Evolutionary conservation across 2,113 vertebrate genomes (phyloP).

Genomic region (Sebastes fasciatus): DNA sequence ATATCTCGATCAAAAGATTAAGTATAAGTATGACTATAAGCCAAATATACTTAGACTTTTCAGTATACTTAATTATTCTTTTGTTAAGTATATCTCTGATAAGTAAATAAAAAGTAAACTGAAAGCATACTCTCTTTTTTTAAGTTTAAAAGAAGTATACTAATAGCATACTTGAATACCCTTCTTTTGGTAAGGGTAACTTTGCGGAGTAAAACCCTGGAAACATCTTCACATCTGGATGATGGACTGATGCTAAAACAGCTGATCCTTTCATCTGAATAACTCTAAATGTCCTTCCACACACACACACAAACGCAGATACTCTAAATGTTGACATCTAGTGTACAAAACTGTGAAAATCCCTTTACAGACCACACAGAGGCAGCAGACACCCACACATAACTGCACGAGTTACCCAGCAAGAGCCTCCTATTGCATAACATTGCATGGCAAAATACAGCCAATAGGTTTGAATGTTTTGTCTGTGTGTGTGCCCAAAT

Average conservation of each 20-base stretch:
- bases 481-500: constrained; percentile 23
- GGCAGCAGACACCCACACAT: constrained; percentile 43
- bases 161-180: too few relatives aligned
- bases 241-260: neutral
- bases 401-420: neutral
- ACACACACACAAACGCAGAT: neutral
- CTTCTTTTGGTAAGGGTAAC: neutral
- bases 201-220: neutral
- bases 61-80: too few relatives aligned
- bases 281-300: neutral
- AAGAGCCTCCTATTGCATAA: constrained; percentile 24
- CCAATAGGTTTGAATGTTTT: constrained; percentile 41
- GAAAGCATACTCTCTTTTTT: too few relatives aligned
- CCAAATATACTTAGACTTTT: too few relatives aligned
- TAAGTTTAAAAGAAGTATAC: too few relatives aligned
- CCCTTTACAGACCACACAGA: constrained; percentile 22
- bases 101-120: too few relatives aligned
- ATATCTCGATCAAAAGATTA: too few relatives aligned
- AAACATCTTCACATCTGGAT: neutral
- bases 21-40: too few relatives aligned
- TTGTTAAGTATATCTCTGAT: too few relatives aligned
- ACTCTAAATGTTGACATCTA: constrained; percentile 15
- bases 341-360: constrained; percentile 17
- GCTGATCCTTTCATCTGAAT: neutral
- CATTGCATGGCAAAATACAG: constrained; percentile 53